Conservation (phyloP, 2,888 invertebrate species). For the Aphelenchoides bicaudatus region DNA sequence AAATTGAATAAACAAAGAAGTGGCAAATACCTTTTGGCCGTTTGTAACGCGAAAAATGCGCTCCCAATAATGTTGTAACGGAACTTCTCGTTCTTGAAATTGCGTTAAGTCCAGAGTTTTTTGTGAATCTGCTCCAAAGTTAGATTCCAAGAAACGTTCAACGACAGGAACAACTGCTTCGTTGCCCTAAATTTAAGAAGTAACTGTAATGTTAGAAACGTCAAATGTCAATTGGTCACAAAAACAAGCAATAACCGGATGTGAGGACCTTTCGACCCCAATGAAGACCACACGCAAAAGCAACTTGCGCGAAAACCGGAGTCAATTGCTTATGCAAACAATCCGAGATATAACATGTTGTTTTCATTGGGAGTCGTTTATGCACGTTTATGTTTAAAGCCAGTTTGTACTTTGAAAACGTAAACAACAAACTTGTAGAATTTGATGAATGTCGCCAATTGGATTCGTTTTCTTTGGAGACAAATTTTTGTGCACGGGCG, state of each 20-base stretch:
- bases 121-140: constrained; percentile 18
- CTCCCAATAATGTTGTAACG: constrained; percentile 33
- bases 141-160: constrained; percentile 20
- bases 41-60: constrained; percentile 29
- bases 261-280: too few species aligned
- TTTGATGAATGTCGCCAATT: neutral
- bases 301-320: too few species aligned
- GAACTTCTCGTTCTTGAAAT: constrained; percentile 21
- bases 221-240: neutral
- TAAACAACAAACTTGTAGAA: constrained; percentile 3
- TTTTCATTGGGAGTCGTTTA: too few species aligned
- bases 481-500: neutral
- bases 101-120: constrained; percentile 27
- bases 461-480: neutral
- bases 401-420: neutral
- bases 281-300: too few species aligned
- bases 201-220: neutral
- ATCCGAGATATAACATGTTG: too few species aligned
- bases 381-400: too few species aligned
- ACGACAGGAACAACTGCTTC: constrained; percentile 20
- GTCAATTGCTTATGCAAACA: too few species aligned
- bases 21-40: constrained; percentile 30
- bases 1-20: too few species aligned
- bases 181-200: constrained; percentile 15
- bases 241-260: too few species aligned